Evolutionary conservation across 2,888 invertebrate species (phyloP), one percentile per base, ranked within the genome.

Genomic region (Sinohyriopsis cumingii): DNA sequence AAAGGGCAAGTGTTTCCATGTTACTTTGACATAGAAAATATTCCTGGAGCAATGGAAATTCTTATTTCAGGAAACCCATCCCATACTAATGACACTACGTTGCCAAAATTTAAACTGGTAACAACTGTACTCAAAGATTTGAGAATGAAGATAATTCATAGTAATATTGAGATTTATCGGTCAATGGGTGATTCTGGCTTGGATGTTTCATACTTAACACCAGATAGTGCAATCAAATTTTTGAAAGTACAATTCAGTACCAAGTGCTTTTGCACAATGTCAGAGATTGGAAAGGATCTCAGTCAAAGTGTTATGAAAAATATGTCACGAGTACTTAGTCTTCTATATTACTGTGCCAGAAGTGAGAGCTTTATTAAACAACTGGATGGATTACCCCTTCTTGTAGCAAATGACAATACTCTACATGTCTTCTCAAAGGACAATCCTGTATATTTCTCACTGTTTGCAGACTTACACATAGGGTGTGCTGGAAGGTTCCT

Each of bases 341-440:
- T 45, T 45, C 45, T 45, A 15, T 3, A 45, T 15, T 45, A 15
- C 45, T 63, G n/a, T 18, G 22, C 19, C 9, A 18, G 54, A 24
- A 33, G 63, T 22, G 19, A 15, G n/a, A 45, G 45, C 45, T 45
- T 45, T 45, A 45, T 45, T 45, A 3, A 45, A 12, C 12, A 45
- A 15, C 5, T 45, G 25, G 6, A 45, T 45, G 45, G 45, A 19
- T 55, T 81, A 5, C 81, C 81, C 20, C 45, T 81, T 12, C 67
- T 75, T 62, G 19, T 81, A 2, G 33, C 56, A 57, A 57, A 56
- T 3, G 53, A 65, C 25, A n/a, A 19, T 15, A 57, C 5, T 28
- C n/a, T 28, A 9, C 56, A 25, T 65, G 65, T 56, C 25, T 65
- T 20, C 45, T 45, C 45, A 45, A 45, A 45, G 12, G 45, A 45